Evolutionary conservation across 2,113 vertebrate genomes (phyloP).

Genomic region (Erpornis zantholeuca): DNA sequence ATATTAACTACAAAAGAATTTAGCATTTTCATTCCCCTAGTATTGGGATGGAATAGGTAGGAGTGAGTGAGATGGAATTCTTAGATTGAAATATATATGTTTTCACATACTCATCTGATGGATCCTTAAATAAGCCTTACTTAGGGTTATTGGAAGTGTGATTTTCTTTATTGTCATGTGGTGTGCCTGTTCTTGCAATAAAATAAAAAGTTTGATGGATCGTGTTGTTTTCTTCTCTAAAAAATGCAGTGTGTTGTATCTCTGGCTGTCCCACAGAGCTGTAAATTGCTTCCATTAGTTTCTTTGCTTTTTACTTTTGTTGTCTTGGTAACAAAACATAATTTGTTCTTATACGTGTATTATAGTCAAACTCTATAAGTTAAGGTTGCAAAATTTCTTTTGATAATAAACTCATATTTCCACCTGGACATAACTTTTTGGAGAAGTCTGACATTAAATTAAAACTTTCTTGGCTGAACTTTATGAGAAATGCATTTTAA

Average conservation of each 20-base stretch:
- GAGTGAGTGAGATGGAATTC: neutral
- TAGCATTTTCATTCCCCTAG: neutral
- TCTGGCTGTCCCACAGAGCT: slow-evolving; percentile 45
- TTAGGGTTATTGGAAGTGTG: slow-evolving; percentile 1
- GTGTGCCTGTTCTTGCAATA: neutral
- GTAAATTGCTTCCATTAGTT: slow-evolving; percentile 70
- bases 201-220: slow-evolving; percentile 48
- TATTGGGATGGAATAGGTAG: neutral
- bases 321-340: slow-evolving; percentile 53
- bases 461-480: neutral
- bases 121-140: slow-evolving; percentile 1
- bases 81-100: neutral
- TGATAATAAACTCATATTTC: neutral
- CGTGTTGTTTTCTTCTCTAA: slow-evolving; percentile 43
- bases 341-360: slow-evolving; percentile 59
- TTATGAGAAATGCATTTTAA: neutral
- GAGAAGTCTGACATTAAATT: neutral
- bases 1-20: neutral
- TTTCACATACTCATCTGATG: neutral
- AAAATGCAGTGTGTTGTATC: slow-evolving; percentile 42
- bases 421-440: neutral
- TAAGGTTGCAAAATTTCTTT: slow-evolving; percentile 13
- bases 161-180: slow-evolving; percentile 5
- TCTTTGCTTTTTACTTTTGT: slow-evolving; percentile 64
- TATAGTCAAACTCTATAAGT: neutral